Base-by-base conservation (phyloP, 92 coral and sea anemone genomes). In the Phenganax subtilis region DNA sequence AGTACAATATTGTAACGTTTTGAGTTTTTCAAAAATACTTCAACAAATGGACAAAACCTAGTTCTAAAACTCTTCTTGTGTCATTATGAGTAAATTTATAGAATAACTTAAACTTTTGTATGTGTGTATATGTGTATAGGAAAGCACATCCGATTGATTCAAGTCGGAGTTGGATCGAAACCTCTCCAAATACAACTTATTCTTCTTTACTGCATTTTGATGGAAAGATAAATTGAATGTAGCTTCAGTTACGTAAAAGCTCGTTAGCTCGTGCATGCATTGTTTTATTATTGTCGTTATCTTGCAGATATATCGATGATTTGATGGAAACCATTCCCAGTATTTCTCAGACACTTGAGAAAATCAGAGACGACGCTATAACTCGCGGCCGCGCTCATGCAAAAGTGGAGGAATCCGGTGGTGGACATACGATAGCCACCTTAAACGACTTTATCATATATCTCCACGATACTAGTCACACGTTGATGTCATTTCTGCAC, bases 261-360 rank as follows among this genome's bases (percentile, higher is more conserved):
- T 14, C 16, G n/a, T 25, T 14, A 7, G n/a, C 51, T 9, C 51
- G 51, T 30, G 31, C 51, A 10, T 29, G 12, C 10, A 71, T 71
- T 20, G 20, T 71, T 69, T 15, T 8, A n/a, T 53, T 74, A n/a
- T 44, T n/a, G 7, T 47, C 7, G 4, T 47, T 80, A 11, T 58
- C 20, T 66, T 71, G 10, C 84, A 94, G 98, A 64, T 94, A 94
- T 84, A 81, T 92, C 55, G 86, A 89, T 72, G 98, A 94, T 72
- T 89, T 94, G 55, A 65, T 87, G 25, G 90, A 75, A 61, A 90
- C 92, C 20, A 89, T 94, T 10, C 91, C 97, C 78, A 88, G 91
- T 8, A 80, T 94, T 51, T 81, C 67, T 55, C 84, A 89, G 75
- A 90, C 91, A 47, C 65, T 94, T 73, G 89, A 86, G 56, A 91